phyloP scores from a whole-genome alignment of 2,888 invertebrate species.

The Aleiodes alternator region DNA sequence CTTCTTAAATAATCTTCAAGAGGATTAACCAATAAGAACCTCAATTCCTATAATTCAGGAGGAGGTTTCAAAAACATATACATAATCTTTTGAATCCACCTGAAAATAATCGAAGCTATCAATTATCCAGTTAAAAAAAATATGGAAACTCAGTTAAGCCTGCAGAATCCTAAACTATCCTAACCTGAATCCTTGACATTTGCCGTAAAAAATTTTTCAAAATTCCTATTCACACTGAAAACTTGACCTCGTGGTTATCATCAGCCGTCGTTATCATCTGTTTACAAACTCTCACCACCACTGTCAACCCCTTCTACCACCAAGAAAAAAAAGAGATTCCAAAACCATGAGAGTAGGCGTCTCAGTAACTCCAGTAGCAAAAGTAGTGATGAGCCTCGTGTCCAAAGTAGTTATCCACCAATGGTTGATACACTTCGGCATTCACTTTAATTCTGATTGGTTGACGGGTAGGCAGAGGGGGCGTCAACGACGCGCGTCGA shows the following conservation, averaged over 20 bases:
- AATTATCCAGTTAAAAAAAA: too few relatives aligned
- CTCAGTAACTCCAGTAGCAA: constrained; percentile 7
- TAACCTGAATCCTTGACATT: too few relatives aligned
- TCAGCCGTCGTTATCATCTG: constrained; percentile 8
- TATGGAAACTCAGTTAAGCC: too few relatives aligned
- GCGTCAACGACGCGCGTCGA: constrained; percentile 41
- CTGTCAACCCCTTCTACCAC: not conserved
- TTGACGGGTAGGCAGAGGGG: constrained; percentile 22
- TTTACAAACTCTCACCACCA: constrained; percentile 25
- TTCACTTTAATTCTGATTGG: constrained; percentile 37
- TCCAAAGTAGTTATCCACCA: constrained; percentile 35
- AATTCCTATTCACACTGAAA: too few relatives aligned
- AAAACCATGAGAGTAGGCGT: constrained; percentile 20
- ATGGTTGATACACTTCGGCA: constrained; percentile 29
- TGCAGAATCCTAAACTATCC: too few relatives aligned
- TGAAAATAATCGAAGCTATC: too few relatives aligned
- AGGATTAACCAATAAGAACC: too few relatives aligned
- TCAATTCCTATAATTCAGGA: too few relatives aligned
- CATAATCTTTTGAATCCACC: too few relatives aligned
- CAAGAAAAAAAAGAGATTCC: too few relatives aligned
- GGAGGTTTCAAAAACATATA: too few relatives aligned
- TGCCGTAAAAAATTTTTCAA: not conserved
- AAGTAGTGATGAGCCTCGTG: constrained; percentile 9
- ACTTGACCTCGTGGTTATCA: not conserved
- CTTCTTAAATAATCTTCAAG: too few relatives aligned